Percentiles rank a stretch among this genome's conserved stretches.
These are phyloP conservation scores for Colostygia pectinataria DNA, from an alignment of 2,888 invertebrate genomes.

Conservation along the genomic window DNA sequence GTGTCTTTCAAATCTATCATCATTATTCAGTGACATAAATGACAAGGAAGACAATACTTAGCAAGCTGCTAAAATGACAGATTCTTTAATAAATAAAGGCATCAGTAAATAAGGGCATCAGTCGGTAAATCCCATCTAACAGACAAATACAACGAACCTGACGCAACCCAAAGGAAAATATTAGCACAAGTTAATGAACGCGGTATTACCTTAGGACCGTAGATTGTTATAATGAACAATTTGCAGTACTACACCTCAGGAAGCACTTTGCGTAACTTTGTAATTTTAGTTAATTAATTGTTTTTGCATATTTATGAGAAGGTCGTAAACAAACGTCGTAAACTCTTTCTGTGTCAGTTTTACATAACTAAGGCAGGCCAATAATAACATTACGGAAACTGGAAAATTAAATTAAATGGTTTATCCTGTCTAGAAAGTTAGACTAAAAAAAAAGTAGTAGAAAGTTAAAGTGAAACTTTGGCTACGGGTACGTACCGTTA, in stretches of 20 bases:
- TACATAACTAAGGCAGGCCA: slow-evolving; percentile 8
- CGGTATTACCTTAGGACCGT: slow-evolving; percentile 41
- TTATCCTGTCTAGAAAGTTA: neutral
- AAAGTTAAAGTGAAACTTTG: too few species aligned
- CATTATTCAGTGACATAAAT: too few species aligned
- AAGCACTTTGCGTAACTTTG: slow-evolving; percentile 24
- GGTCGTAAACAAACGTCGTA: slow-evolving; percentile 15
- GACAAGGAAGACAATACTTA: too few species aligned
- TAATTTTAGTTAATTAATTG: slow-evolving; percentile 31
- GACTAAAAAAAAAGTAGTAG: too few species aligned
- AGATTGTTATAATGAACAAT: slow-evolving; percentile 36
- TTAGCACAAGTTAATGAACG: slow-evolving; percentile 49
- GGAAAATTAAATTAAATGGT: neutral
- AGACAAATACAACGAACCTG: slow-evolving; percentile 54
- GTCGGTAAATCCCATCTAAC: neutral
- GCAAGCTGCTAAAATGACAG: too few species aligned
- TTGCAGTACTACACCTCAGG: slow-evolving; percentile 30
- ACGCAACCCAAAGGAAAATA: slow-evolving; percentile 45
- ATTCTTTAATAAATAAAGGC: too few species aligned
- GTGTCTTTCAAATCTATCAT: too few species aligned
- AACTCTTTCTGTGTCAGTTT: slow-evolving; percentile 11
- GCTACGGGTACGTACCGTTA: too few species aligned
- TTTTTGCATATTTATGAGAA: slow-evolving; percentile 20
- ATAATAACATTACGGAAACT: neutral
- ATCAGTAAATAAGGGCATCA: too few species aligned